Evolutionary conservation across 2,113 vertebrate species (phyloP), one percentile per base, ranked within the genome.

Genomic region (Melanotaenia duboulayi): DNA sequence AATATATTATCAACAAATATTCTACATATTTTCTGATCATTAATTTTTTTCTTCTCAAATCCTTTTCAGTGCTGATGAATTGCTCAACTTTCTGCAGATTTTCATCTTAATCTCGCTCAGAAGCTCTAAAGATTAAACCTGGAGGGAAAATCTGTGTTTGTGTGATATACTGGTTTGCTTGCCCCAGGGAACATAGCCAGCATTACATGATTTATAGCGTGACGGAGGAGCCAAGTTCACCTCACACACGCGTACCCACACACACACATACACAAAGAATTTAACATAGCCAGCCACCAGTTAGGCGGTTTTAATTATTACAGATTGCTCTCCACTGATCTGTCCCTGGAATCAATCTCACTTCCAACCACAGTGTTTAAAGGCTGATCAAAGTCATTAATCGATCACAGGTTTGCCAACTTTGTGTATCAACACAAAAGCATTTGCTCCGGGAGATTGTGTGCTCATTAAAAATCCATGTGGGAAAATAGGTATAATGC

Each of bases 271-370:
- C 39, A 74, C 56, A 39, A 24, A 48, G 49, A 28, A 54, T 63
- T 74, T 60, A 40, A 40, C 51, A 49, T 62, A 55, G 52, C 65
- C 71, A 51, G 24, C 46, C 68, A 48, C 52, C 65, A 64, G 50
- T 78, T 70, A 60, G 69, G 49, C 57, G 24, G 56, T 85, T 91
- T 88, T 84, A 87, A 91, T 90, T 83, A 82, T 88, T 69, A 83
- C 78, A 82, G 48, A 89, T 87, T 66, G 67, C 74, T 78, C 61
- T 65, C 56, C 42, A 9, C 32, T 52, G 78, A 80, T 78, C 67
- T 59, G 52, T 81, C 73, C 51, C 68, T 54, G 10, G 28, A 80
- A 87, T 91, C 86, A 90, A 85, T 91, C 75, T 64, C 67, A 37
- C 68, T 25, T 65, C 50, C 54, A 48, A n/a, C 11, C 77, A 62